These are phyloP conservation scores for Piezodorus guildinii DNA, from an alignment of 1,140 invertebrate species.

Conservation along the genomic window DNA sequence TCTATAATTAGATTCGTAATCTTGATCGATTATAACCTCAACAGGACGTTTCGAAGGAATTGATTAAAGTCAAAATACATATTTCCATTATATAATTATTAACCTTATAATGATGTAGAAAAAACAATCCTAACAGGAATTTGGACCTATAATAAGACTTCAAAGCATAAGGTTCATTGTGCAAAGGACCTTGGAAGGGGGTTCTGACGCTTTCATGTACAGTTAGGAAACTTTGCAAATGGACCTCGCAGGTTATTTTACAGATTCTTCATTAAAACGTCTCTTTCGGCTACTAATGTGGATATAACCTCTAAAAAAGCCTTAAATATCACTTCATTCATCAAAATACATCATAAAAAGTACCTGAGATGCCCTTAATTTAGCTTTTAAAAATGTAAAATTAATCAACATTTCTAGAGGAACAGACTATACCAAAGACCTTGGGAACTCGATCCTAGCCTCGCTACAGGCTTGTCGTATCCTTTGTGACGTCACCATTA, in stretches of 20 bases:
- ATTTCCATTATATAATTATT: too few relatives aligned
- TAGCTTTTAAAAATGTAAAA: too few relatives aligned
- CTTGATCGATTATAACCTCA: constrained; percentile 5
- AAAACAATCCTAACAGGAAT: neutral
- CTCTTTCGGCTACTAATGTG: too few relatives aligned
- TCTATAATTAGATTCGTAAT: constrained; percentile 1
- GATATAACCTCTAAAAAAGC: too few relatives aligned
- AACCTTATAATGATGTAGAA: too few relatives aligned
- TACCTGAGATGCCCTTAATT: too few relatives aligned
- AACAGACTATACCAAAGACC: constrained; percentile 23
- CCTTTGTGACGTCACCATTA: constrained; percentile 11
- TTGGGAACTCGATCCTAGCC: constrained; percentile 21
- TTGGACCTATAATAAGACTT: constrained; percentile 15
- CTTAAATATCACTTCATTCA: too few relatives aligned
- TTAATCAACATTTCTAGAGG: constrained; percentile 3
- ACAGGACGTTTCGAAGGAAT: neutral
- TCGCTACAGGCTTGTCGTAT: constrained; percentile 1
- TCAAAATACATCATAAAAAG: too few relatives aligned
- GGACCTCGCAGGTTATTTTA: constrained; percentile 4
- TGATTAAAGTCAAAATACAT: too few relatives aligned
- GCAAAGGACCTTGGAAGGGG: constrained; percentile 15
- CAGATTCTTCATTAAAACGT: neutral
- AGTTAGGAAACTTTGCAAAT: constrained; percentile 15
- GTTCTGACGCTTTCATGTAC: constrained; percentile 2
- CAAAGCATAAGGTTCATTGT: constrained; percentile 14